Percentiles rank a stretch among this genome's conserved stretches.
phyloP scores from a whole-genome alignment of 2,797 vertebrate genomes.

The Oryzias sinensis region DNA sequence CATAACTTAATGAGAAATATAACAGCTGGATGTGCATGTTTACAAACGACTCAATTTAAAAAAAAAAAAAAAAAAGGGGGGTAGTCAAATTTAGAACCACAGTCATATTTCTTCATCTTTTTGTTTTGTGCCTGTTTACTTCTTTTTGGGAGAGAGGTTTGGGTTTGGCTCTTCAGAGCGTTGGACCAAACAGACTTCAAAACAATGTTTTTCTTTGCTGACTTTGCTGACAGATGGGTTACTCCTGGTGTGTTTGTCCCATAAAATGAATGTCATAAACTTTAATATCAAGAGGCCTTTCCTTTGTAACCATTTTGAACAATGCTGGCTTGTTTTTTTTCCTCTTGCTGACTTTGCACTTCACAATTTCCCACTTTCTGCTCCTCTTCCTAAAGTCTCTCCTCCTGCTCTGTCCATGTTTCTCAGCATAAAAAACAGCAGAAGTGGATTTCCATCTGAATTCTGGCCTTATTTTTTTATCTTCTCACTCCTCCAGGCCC shows the following conservation, averaged over 20 bases:
- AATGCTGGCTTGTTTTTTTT: conserved; percentile 37
- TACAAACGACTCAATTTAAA: no score
- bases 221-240: conserved; percentile 59
- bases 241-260: conserved; percentile 40
- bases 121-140: conserved; percentile 38
- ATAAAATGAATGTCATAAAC: conserved; percentile 56
- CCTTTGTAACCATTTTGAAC: conserved; percentile 48
- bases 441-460: conserved; percentile 19
- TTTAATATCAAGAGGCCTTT: conserved; percentile 47
- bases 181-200: conserved; percentile 41
- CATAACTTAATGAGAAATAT: neutral
- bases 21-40: neutral
- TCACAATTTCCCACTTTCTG: conserved; percentile 10
- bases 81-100: conserved; percentile 10
- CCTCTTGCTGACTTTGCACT: conserved; percentile 47
- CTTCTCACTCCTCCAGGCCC: conserved; percentile 79
- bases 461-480: conserved; percentile 23
- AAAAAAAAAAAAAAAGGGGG: conserved; percentile 4
- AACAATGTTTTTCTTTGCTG: conserved; percentile 59
- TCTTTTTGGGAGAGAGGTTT: conserved; percentile 35
- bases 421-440: conserved; percentile 21
- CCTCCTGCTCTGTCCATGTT: conserved; percentile 18
- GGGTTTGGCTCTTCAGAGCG: conserved; percentile 29
- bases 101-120: conserved; percentile 16
- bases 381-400: neutral